phyloP scores from a whole-genome alignment of 1,140 invertebrate genomes.

The Brachionus paranguensis region DNA sequence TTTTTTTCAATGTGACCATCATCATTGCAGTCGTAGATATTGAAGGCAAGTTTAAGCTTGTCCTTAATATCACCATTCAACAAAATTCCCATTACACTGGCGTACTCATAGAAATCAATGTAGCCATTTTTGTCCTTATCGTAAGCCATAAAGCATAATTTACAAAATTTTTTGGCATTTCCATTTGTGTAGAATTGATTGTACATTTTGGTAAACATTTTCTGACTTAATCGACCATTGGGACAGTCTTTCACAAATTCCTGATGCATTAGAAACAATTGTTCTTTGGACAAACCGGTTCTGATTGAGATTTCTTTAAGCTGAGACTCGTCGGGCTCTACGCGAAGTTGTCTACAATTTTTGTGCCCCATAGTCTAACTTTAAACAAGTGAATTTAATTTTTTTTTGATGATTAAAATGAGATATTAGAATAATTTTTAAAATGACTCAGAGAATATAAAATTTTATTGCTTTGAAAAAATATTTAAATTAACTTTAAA shows the following conservation, averaged over 20 bases:
- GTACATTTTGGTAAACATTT: slow-evolving; percentile 5
- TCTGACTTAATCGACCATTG: not conserved
- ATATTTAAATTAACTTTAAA: no score
- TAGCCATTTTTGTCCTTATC: slow-evolving; percentile 31
- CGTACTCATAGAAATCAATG: slow-evolving; percentile 36
- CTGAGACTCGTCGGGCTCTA: not conserved
- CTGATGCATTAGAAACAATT: not conserved
- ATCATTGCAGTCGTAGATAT: slow-evolving; percentile 24
- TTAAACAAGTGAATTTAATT: not conserved
- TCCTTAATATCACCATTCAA: slow-evolving; percentile 6
- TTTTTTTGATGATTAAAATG: not conserved
- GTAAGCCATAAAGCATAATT: slow-evolving; percentile 30
- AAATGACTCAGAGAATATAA: not conserved
- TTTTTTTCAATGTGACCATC: slow-evolving; percentile 11
- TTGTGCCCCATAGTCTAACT: not conserved
- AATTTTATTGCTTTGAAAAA: no score
- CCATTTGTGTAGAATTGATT: slow-evolving; percentile 1
- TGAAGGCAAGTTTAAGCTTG: slow-evolving; percentile 31
- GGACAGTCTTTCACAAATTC: slow-evolving; percentile 25
- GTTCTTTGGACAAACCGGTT: not conserved
- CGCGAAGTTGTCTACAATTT: not conserved
- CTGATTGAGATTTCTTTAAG: not conserved
- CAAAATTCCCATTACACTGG: slow-evolving; percentile 6
- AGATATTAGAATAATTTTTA: not conserved
- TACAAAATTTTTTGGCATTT: slow-evolving; percentile 14